Base-by-base conservation (phyloP, 2,797 vertebrate species). In the Staurois parvus region DNA sequence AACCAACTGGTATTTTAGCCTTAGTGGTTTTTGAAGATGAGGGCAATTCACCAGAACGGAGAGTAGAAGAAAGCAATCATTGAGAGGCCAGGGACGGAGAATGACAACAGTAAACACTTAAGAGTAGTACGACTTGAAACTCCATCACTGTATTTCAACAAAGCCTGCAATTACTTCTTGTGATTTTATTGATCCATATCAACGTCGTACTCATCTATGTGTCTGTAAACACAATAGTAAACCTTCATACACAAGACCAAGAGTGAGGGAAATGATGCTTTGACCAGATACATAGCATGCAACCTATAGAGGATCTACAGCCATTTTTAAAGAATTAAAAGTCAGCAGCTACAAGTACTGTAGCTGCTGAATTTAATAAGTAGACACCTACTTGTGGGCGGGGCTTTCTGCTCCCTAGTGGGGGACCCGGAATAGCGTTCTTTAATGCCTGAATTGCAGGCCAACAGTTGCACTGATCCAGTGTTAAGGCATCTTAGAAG, bases 111-210 rank as follows among this genome's bases (percentile, higher is more conserved):
- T 19, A 29, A 74, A 48, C 40, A 48, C 42, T 74, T 17, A 30
- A 1, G 26, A 13, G 62, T 17, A 29, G 30, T 21, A 79, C 45
- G 29, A 52, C 66, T 48, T 29, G 69, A 69, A 67, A 29, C 42
- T 70, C 29, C 78, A 70, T 52, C 67, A 15, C 40, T 69, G 64
- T 68, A 48, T 45, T 68, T 42, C 59, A 19, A 52, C 66, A 69
- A 52, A 69, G 40, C 42, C 66, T 15, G 30, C 28, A 32, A 80
- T 56, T 56, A 45, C 42, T 19, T 52, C 15, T 24, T 42, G 29
- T 48, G 15, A 69, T 69, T 67, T 45, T 68, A 80, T 70, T 52
- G 26, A 70, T 70, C 78, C 24, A 4, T 28, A 26, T n/a, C n/a
- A 30, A 24, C 59, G 19, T 24, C 66, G 32, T 21, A 10, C 78